Percentiles rank a stretch among this genome's conserved stretches.
phyloP scores from a whole-genome alignment of 2,113 vertebrate genomes.

The Pardalotus punctatus region DNA sequence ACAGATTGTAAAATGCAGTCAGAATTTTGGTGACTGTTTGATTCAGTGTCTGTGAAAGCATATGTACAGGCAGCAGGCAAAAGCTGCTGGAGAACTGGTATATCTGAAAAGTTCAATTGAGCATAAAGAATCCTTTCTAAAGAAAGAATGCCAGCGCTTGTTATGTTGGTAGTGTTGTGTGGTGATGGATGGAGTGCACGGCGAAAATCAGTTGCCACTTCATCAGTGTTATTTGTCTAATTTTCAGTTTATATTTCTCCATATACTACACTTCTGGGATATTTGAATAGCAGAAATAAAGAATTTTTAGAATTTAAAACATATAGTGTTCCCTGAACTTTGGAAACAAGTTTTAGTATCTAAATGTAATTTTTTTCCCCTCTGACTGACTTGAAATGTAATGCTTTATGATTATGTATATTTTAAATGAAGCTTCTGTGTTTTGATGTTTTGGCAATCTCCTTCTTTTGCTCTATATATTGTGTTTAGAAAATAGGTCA shows the following conservation, averaged over 20 bases:
- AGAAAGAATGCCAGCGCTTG: background rate
- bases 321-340: background rate
- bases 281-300: background rate
- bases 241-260: background rate
- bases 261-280: background rate
- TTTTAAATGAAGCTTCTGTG: background rate
- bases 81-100: background rate
- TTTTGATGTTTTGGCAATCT: background rate
- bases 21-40: background rate
- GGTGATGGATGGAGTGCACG: background rate
- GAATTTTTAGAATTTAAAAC: background rate
- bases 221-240: background rate
- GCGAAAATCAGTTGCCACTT: background rate
- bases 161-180: background rate
- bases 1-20: background rate
- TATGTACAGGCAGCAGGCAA: background rate
- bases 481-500: background rate
- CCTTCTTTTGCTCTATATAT: background rate
- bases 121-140: background rate
- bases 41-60: background rate
- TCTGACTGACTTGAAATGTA: background rate
- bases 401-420: background rate
- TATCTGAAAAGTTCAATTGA: background rate
- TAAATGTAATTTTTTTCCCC: background rate
- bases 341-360: background rate